Base-by-base conservation (phyloP, 1,140 invertebrate species). In the Brachystomella parvula region DNA sequence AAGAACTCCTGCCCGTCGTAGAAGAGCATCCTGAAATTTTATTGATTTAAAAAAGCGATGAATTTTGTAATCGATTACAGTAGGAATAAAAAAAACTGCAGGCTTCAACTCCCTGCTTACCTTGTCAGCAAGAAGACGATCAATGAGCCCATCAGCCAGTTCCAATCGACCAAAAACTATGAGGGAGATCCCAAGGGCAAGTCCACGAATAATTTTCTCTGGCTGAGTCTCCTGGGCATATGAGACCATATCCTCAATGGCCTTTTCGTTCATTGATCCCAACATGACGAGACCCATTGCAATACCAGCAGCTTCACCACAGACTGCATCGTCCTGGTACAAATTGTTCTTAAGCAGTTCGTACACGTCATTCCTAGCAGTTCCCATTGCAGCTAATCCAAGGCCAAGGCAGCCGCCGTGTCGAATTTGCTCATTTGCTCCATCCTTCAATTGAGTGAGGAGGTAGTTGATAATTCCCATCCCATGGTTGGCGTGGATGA, bases 401-500 rank as follows among this genome's bases (percentile, higher is more conserved):
- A 99, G 80, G 24, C 96, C 97, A 6, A 99, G 81, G 76, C 94
- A 98, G 12, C 94, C 96, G 32, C 97, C 97, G 81, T 99, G 97
- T 58, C 92, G 85, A 0, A 99, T 92, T 82, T 89, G 87, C 84
- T 88, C 69, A 62, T 71, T 72, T 12, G 65, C 32, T 39, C 66
- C 19, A 47, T 31, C 32, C 80, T 94, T 96, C 49, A 97, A 79
- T 80, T 98, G 94, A 49, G 89, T 87, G 68, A 97, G 80, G 57
- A 99, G 83, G 81, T 98, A 99, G 76, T 98, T 94, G 71, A 91
- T 95, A 66, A 99, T 98, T 65, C 88, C 89, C 28, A 88, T 88
- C n/a, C 96, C 96, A 79, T 99, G 97, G 80, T 99, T 99, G 1
- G 96, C 95, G 79, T 99, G 96, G 74, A 99, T 99, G 3, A 99